Percentiles rank a stretch among this genome's conserved stretches.
phyloP scores from a whole-genome alignment of 23 tunicate genomes.

The Halocynthia roretzi region DNA sequence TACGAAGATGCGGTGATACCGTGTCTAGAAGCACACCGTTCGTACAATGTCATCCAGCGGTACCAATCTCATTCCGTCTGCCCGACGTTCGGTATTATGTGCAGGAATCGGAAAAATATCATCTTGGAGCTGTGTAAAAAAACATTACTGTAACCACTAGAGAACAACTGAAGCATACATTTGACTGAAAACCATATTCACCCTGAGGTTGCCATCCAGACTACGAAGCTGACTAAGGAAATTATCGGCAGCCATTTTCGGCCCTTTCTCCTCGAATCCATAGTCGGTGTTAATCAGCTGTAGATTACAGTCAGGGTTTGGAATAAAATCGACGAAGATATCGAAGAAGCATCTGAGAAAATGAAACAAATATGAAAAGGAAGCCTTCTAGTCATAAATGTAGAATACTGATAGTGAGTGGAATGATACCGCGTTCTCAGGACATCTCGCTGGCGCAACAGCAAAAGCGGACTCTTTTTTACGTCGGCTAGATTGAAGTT shows the following conservation, averaged over 20 bases:
- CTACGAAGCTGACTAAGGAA: constrained; percentile 39
- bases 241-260: constrained; percentile 38
- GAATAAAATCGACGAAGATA: constrained; percentile 82
- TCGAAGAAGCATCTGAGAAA: constrained; percentile 72
- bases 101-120: constrained; percentile 1
- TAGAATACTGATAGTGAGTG: background rate
- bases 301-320: constrained; percentile 43
- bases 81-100: constrained; percentile 25
- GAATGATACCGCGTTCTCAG: constrained; percentile 77
- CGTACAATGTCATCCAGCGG: constrained; percentile 56
- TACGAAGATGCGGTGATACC: too few relatives aligned
- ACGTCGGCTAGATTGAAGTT: constrained; percentile 18
- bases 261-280: constrained; percentile 39
- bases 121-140: constrained; percentile 12
- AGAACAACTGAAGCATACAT: background rate
- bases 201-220: constrained; percentile 71
- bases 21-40: constrained; percentile 38
- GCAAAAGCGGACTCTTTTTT: constrained; percentile 43
- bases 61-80: constrained; percentile 48
- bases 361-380: too few relatives aligned
- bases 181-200: background rate
- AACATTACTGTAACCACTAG: background rate
- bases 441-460: constrained; percentile 69
- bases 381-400: too few relatives aligned
- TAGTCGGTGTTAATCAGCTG: constrained; percentile 53